These are phyloP conservation scores for Ursus arctos DNA, from an alignment of 2,113 vertebrate genomes.

Conservation along the genomic window DNA sequence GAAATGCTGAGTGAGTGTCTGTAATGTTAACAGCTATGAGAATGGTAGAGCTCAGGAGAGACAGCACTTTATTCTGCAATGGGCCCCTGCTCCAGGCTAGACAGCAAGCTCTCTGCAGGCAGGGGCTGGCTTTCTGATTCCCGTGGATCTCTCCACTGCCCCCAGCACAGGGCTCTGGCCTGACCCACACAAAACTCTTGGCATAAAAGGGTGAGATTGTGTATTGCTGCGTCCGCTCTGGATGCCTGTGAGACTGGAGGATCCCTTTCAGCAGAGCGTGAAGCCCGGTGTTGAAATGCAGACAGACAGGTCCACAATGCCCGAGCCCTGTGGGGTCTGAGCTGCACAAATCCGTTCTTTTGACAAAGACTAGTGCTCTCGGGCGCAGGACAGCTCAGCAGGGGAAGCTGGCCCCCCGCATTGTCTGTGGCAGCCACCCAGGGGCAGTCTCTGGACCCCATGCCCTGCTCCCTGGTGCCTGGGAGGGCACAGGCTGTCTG, in stretches of 20 bases:
- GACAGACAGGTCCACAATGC: slow-evolving; percentile 63
- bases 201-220: neutral
- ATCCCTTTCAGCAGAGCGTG: neutral
- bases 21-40: neutral
- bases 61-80: neutral
- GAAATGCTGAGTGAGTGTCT: neutral
- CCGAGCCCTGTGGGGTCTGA: neutral
- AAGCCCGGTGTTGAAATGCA: slow-evolving; percentile 48
- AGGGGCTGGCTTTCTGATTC: neutral
- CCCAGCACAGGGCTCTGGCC: neutral
- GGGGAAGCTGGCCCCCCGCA: neutral
- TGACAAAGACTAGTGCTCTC: slow-evolving; percentile 44
- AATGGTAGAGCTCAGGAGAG: neutral
- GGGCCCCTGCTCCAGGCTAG: neutral
- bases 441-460: neutral
- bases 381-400: slow-evolving; percentile 3
- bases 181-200: neutral
- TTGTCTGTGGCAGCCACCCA: neutral
- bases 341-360: slow-evolving; percentile 59
- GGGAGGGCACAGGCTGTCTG: neutral
- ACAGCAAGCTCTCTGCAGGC: neutral
- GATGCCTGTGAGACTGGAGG: neutral
- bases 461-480: neutral
- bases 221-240: neutral
- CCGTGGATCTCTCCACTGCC: neutral